Evolutionary conservation across 1,140 invertebrate species (phyloP).

Genomic region (Cyphomyrmex costatus): DNA sequence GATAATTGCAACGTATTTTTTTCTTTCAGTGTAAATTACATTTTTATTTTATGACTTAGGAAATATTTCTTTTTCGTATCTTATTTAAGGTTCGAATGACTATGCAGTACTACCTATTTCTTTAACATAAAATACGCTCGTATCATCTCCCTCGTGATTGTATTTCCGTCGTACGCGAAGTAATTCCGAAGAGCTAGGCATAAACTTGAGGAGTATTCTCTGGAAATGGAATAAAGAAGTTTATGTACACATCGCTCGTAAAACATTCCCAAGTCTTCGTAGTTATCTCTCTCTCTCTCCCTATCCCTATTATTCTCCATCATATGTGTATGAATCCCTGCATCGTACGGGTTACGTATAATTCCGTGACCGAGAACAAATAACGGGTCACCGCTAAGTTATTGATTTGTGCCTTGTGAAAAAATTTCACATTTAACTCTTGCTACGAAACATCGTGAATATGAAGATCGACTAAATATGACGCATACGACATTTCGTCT

Average conservation of each 20-base stretch:
- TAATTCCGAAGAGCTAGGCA: slow-evolving; percentile 27
- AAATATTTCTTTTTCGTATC: not conserved
- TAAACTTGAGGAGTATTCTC: slow-evolving; percentile 24
- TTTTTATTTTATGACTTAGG: not conserved
- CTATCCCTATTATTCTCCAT: slow-evolving; percentile 5
- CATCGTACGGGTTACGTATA: not conserved
- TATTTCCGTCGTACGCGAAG: slow-evolving; percentile 21
- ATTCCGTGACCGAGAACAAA: not conserved
- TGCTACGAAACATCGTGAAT: no score
- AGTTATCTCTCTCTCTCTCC: no score
- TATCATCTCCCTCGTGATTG: not conserved
- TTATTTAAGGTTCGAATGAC: not conserved
- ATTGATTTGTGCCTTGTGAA: not conserved
- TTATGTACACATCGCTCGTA: slow-evolving; percentile 52
- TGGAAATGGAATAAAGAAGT: slow-evolving; percentile 53
- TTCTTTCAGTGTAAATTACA: not conserved
- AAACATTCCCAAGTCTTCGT: slow-evolving; percentile 26
- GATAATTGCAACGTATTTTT: no score
- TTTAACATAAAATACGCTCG: slow-evolving; percentile 26
- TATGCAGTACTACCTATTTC: not conserved
- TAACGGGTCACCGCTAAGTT: not conserved
- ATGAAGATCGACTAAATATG: not conserved
- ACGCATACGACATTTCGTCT: slow-evolving; percentile 3
- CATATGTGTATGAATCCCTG: not conserved
- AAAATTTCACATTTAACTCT: not conserved